Conservation (phyloP, 37 sponge, comb jelly and placozoan genomes). For the Ephydatia muelleri region DNA sequence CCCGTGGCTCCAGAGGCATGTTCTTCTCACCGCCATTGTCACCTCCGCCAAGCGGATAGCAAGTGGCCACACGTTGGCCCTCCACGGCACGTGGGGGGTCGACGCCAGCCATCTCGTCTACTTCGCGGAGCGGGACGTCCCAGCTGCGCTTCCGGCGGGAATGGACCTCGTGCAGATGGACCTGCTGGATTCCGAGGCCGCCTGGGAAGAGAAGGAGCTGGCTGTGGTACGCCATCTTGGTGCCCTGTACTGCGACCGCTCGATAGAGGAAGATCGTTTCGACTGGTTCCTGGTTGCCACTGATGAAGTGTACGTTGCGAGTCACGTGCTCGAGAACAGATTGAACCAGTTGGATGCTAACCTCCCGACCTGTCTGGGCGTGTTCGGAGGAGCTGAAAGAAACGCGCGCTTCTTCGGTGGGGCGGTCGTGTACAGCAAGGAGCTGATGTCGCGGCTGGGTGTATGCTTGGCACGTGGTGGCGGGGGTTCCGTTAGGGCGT, state of each 20-base stretch:
- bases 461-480: background rate
- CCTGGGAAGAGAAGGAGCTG: slow-evolving; percentile 50
- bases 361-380: background rate
- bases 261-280: background rate
- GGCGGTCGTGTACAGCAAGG: background rate
- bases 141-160: slow-evolving; percentile 45
- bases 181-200: slow-evolving; percentile 16
- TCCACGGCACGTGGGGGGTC: slow-evolving; percentile 54
- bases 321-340: slow-evolving; percentile 9
- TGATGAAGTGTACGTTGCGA: slow-evolving; percentile 41
- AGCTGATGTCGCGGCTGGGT: background rate
- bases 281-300: slow-evolving; percentile 59
- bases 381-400: background rate
- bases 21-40: slow-evolving; percentile 28
- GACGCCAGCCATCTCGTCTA: slow-evolving; percentile 27
- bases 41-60: slow-evolving; percentile 28
- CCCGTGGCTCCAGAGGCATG: background rate
- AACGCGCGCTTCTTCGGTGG: background rate
- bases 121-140: slow-evolving; percentile 36
- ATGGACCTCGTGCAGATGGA: slow-evolving; percentile 62
- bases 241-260: slow-evolving; percentile 6
- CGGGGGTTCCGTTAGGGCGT: background rate
- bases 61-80: slow-evolving; percentile 35
- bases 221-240: slow-evolving; percentile 42
- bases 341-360: slow-evolving; percentile 5